Base-by-base conservation (phyloP, 2,888 invertebrate genomes). In the Dynastes tityus region DNA sequence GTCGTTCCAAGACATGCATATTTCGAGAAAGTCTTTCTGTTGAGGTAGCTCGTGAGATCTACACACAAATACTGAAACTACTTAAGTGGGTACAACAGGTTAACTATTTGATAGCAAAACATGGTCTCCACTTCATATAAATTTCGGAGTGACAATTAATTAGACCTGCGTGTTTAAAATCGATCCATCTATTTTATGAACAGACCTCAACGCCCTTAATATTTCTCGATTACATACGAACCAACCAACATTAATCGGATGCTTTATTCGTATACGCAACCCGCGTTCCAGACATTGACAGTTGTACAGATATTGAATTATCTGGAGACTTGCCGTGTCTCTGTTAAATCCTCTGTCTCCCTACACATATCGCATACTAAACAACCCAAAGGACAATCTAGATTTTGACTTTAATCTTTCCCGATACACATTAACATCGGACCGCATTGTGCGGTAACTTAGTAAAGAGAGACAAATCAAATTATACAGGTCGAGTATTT, bases 301-400 rank as follows among this genome's bases (percentile, higher is more conserved):
- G 73, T 74, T 74, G 63, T 63, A 61, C 45, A 74, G 73, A 74
- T 74, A 74, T 74, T 74, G 61, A 74, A 74, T 74, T 74, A 63
- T 74, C 73, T 61, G n/a, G 61, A 45, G 73, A 74, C 63, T 74
- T 49, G 61, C 73, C 49, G 27, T 13, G 61, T 61, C 61, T 45
- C 45, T 29, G 73, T 61, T 74, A 61, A 74, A 74, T 40, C 51
- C 68, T 68, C 45, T 61, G 45, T 61, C 61, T 55, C 40, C 53
- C 61, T 3, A 22, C 22, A 40, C 11, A 22, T 40, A 45, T 40
- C 40, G n/a, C 22, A 22, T 9, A 40, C 32, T 13, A 13, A 45
- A 61, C 49, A 45, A 45, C 61, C 45, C 61, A 49, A 61, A 74
- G 61, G 45, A 61, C 61, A 11, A 74, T 58, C 45, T 61, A n/a